Evolutionary conservation across 2,797 vertebrate species (phyloP).

Genomic region (Pangasius larnaudii): DNA sequence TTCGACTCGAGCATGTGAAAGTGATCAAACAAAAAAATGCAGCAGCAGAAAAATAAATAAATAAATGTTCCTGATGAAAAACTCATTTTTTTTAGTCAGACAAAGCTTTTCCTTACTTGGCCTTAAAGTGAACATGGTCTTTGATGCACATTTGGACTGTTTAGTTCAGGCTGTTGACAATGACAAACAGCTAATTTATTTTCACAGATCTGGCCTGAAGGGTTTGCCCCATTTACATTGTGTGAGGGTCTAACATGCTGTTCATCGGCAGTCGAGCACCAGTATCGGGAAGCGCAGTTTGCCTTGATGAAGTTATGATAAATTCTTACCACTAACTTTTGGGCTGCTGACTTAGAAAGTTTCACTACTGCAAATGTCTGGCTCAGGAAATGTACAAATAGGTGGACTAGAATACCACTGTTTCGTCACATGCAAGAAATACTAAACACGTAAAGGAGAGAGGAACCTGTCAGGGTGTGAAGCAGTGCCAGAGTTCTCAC

Average conservation of each 20-base stretch:
- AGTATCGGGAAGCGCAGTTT: background rate
- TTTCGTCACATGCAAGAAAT: conserved; percentile 41
- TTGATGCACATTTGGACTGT: conserved; percentile 27
- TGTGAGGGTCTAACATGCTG: background rate
- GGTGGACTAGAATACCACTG: conserved; percentile 51
- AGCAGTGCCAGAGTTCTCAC: background rate
- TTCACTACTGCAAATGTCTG: conserved; percentile 73
- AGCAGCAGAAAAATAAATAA: background rate
- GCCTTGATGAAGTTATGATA: conserved; percentile 59
- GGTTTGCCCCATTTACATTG: conserved; percentile 40
- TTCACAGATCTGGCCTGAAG: conserved; percentile 21
- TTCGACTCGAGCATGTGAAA: conserved; percentile 49
- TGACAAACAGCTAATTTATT: conserved; percentile 31
- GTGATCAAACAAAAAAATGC: background rate
- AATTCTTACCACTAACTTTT: conserved; percentile 51
- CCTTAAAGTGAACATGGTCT: background rate
- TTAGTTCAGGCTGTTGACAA: conserved; percentile 13
- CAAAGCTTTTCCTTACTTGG: background rate
- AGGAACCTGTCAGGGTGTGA: conserved; percentile 22
- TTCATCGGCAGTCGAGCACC: conserved; percentile 14
- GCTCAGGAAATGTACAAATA: conserved; percentile 67
- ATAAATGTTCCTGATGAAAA: background rate
- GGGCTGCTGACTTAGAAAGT: conserved; percentile 68
- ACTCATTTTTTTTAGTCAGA: background rate
- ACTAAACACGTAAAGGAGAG: conserved; percentile 53